Percentiles rank a stretch among this genome's conserved stretches.
These are phyloP conservation scores for Drosophila acutilabella DNA, from an alignment of 2,888 invertebrate species.

Conservation along the genomic window DNA sequence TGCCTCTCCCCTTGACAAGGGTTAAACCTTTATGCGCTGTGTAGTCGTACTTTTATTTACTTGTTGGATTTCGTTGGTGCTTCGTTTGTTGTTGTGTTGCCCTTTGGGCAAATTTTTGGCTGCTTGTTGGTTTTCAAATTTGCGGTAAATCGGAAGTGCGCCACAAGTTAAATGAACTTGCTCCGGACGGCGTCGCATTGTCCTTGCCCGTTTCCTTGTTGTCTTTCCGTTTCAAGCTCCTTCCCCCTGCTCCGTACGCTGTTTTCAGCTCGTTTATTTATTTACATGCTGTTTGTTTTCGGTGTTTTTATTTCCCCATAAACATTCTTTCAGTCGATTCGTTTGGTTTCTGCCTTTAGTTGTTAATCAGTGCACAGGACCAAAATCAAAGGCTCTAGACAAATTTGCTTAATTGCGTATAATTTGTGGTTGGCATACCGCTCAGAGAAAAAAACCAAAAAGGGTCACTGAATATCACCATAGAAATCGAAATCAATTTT, in stretches of 20 bases:
- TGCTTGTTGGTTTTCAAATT: conserved; percentile 80
- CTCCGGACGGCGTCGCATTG: conserved; percentile 58
- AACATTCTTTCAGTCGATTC: conserved; percentile 23
- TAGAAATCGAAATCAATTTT: conserved; percentile 60
- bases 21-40: conserved; percentile 49
- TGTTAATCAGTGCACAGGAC: conserved; percentile 66
- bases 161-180: conserved; percentile 80
- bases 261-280: conserved; percentile 68
- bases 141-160: conserved; percentile 79
- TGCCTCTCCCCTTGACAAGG: conserved; percentile 37
- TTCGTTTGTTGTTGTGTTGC: conserved; percentile 29
- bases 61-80: conserved; percentile 64
- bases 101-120: conserved; percentile 73
- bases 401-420: conserved; percentile 80
- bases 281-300: conserved; percentile 71
- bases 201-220: conserved; percentile 56
- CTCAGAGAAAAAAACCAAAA: neutral
- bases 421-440: conserved; percentile 66
- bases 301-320: conserved; percentile 34
- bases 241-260: conserved; percentile 19
- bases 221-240: conserved; percentile 63
- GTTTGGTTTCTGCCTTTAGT: conserved; percentile 59
- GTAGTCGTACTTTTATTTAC: conserved; percentile 59
- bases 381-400: conserved; percentile 59
- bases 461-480: conserved; percentile 37